Conservation (phyloP, 2,888 invertebrate species). For the Hartigia nigra region DNA sequence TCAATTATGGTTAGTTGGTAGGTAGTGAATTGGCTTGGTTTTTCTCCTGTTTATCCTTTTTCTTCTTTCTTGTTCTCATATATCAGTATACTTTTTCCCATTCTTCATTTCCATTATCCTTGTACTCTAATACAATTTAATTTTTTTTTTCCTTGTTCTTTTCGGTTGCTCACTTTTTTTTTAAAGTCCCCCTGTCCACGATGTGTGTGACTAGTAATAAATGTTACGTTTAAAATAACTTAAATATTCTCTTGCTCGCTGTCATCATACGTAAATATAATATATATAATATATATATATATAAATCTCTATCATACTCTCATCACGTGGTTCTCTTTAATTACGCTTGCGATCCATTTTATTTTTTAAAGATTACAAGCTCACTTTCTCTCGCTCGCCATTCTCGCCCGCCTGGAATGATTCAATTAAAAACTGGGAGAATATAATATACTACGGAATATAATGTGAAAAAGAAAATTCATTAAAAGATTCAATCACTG, state of each 20-base stretch:
- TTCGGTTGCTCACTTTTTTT: conserved; percentile 19
- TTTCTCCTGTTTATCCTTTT: neutral
- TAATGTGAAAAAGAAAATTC: neutral
- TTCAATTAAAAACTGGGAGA: conserved; percentile 41
- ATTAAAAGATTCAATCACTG: neutral
- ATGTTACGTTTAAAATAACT: conserved; percentile 56
- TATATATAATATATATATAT: conserved; percentile 42
- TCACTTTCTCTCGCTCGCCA: conserved; percentile 32
- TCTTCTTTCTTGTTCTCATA: neutral
- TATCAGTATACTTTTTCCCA: neutral
- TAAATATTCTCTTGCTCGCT: conserved; percentile 47
- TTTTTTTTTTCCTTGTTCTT: conserved; percentile 1
- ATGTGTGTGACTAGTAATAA: conserved; percentile 61
- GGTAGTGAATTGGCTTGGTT: neutral
- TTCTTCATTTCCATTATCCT: neutral
- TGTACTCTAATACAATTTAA: neutral
- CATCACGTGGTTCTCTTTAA: conserved; percentile 17
- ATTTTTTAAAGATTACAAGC: neutral
- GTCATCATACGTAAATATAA: conserved; percentile 29
- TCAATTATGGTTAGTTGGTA: neutral
- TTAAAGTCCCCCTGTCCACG: conserved; percentile 42
- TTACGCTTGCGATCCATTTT: neutral
- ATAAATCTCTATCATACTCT: conserved; percentile 36
- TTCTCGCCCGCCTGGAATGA: conserved; percentile 50
- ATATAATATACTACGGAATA: conserved; percentile 12